phyloP scores from a whole-genome alignment of 2,888 invertebrate species.

The Tipula helvola region DNA sequence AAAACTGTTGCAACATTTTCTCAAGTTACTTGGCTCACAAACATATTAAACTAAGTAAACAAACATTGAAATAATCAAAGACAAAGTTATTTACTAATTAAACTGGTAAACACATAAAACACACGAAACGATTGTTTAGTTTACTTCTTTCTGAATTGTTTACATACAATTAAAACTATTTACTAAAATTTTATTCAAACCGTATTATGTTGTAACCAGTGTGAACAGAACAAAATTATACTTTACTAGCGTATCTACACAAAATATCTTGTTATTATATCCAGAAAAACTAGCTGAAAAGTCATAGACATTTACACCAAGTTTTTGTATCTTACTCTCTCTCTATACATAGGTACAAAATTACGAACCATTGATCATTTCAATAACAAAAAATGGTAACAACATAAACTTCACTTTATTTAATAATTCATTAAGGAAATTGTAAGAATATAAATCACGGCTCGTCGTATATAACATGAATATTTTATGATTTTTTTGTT shows the following conservation, averaged over 20 bases:
- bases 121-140: neutral
- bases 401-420: neutral
- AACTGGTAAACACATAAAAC: neutral
- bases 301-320: neutral
- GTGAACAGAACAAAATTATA: neutral
- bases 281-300: neutral
- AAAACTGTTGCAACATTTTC: no score
- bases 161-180: neutral
- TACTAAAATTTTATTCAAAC: neutral
- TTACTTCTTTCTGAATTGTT: neutral
- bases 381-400: neutral
- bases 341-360: neutral
- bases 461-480: neutral
- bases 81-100: neutral
- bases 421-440: neutral
- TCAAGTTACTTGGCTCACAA: no score
- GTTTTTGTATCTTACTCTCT: neutral
- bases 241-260: neutral
- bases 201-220: neutral
- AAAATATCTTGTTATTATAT: neutral
- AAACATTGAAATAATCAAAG: neutral
- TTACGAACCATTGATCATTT: neutral
- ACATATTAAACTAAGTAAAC: no score
- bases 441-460: neutral
- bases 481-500: neutral